These are phyloP conservation scores for Heloderma charlesbogerti DNA, from an alignment of 2,113 vertebrate genomes.

Conservation along the genomic window DNA sequence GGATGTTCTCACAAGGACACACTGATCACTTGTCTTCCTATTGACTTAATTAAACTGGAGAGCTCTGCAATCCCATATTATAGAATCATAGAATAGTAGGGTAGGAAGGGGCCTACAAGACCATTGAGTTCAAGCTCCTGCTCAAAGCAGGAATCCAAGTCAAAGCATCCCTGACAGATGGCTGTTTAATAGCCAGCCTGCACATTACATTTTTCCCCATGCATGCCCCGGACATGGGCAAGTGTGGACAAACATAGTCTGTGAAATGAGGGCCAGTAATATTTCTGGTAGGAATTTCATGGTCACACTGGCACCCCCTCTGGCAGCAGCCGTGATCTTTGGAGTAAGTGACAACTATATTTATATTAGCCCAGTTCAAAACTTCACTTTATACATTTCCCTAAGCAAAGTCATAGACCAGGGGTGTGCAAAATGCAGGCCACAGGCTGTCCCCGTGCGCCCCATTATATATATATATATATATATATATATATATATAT, in stretches of 20 bases:
- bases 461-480: no score
- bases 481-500: no score
- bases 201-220: neutral
- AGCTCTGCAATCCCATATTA: neutral
- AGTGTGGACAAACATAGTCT: neutral
- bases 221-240: neutral
- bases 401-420: neutral
- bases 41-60: slow-evolving; percentile 12
- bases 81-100: no score
- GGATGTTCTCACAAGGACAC: neutral
- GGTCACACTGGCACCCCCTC: neutral
- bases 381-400: neutral
- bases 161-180: no score
- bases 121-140: no score
- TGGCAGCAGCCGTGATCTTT: neutral
- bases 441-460: no score
- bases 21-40: neutral
- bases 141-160: no score
- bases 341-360: neutral
- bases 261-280: neutral
- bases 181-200: neutral
- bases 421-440: neutral
- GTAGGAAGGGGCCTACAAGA: no score
- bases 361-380: neutral
- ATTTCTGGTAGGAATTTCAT: neutral